Evolutionary conservation across 2,113 vertebrate genomes (phyloP), one percentile per base, ranked within the genome.

Genomic region (Mastomys natalensis): DNA sequence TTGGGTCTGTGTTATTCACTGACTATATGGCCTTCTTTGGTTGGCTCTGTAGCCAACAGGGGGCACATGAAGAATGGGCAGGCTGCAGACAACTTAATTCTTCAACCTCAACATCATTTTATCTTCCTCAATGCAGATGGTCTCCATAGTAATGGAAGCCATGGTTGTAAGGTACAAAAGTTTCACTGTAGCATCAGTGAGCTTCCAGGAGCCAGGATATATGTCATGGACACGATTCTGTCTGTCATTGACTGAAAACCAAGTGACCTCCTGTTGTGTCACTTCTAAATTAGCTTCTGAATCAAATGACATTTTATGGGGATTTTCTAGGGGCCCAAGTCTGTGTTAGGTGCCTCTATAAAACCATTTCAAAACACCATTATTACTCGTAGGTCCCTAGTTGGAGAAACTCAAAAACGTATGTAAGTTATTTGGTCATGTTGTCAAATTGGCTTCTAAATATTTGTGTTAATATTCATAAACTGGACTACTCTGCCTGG

Each of bases 311-410:
- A 22, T 60, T 90, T 97, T 76, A 89, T 84, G 29, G 60, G 58
- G 45, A 77, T 45, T n/a, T 51, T n/a, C 29, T 90, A 95, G 51
- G 16, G 66, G 43, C 24, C 21, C 24, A 60, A 85, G n/a, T 86
- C 15, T 74, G 72, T 91, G 26, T 87, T 53, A 90, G 96, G 2
- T 37, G 55, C 34, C 37, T 82, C 13, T 22, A 45, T 66, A 68
- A 74, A 96, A 95, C 29, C 8, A 87, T 73, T 91, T 90, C 60
- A 96, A 88, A 76, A 86, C 60, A 84, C 13, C 76, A 62, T 51
- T 90, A 87, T 51, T 78, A 91, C 6, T 4, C 43, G 31, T 21
- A 72, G 74, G 1, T 66, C 15, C 21, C n/a, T 90, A 29, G 11
- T 1, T 87, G 37, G 66, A 2, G 58, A 88, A 91, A 81, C 22